Evolutionary conservation across 2,113 vertebrate genomes (phyloP), one percentile per base, ranked within the genome.

Genomic region (Campylomormyrus tamandua): DNA sequence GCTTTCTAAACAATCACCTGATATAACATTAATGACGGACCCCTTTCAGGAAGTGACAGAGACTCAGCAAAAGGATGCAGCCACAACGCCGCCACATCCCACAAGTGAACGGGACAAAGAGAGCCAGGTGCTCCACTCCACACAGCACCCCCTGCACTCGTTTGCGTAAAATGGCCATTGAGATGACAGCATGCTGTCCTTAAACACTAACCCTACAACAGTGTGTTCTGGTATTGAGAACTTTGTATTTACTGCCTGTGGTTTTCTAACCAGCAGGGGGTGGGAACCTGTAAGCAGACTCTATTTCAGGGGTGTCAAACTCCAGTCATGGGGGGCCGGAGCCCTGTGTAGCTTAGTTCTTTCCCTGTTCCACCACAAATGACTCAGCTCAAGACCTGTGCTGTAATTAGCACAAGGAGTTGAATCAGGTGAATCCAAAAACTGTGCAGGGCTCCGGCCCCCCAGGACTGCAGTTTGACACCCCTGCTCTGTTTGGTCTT

Each of bases 101-200:
- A 93, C 93, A 89, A 49, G 88, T 92, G 90, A 89, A n/a, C 92
- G 91, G 87, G 90, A 93, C 11, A 90, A 80, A 92, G 94, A 96
- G 62, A 92, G 91, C 21, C 96, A 96, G 97, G 98, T 97, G 35
- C 74, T 3, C 74, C 70, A 77, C 70, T 17, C 1, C 13, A 15
- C 74, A 39, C 74, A 19, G 35, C 35, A 2, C 6, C 31, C 70
- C 17, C 31, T 21, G 35, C 35, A 0, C 31, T 39, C n/a, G 13
- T 77, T 19, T 77, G 35, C 15, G 3, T 77, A 17, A 17, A 31
- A 39, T 19, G 70, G 35, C 35, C 15, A 8, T 19, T 39, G 62
- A 66, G n/a, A 31, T 77, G 70, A 77, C 31, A 66, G 9, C 9
- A 3, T 66, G 62, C 62, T 66, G 58, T 13, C 70, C 35, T 77